A percentile compares a stretch with the other conserved stretches of the same genome.
Evolutionary conservation across 2,888 invertebrate genomes (phyloP).

Genomic region (Hecatera dysodea): DNA sequence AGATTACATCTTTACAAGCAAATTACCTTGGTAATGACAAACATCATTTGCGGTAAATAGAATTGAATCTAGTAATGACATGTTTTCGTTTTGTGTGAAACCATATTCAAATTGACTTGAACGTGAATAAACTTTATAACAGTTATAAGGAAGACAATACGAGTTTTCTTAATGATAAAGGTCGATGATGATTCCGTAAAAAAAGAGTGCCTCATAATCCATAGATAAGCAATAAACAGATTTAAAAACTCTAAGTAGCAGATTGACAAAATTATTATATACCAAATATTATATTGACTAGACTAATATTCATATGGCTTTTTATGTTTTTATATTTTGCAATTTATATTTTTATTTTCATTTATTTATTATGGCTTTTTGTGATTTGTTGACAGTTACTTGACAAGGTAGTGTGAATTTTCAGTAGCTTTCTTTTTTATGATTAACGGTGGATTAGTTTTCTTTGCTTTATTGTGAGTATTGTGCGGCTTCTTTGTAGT

Average conservation of each 20-base stretch:
- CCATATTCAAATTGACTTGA: background rate
- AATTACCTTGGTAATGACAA: slow-evolving; percentile 20
- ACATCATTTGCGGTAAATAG: slow-evolving; percentile 27
- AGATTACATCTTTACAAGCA: slow-evolving; percentile 29
- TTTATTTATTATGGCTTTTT: slow-evolving; percentile 20
- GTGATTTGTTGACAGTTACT: slow-evolving; percentile 24
- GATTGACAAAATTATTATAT: background rate
- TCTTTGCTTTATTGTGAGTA: background rate
- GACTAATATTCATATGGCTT: background rate
- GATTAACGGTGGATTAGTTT: slow-evolving; percentile 32
- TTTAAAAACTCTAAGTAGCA: background rate
- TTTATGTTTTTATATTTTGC: too few relatives aligned
- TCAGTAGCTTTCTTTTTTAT: slow-evolving; percentile 30
- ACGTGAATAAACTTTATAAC: slow-evolving; percentile 1
- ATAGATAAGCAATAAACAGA: background rate
- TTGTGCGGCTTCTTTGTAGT: background rate
- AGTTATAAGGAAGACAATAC: slow-evolving; percentile 9
- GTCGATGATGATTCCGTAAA: background rate
- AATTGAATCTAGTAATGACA: slow-evolving; percentile 18
- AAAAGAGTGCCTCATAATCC: too few relatives aligned
- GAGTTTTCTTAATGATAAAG: slow-evolving; percentile 10
- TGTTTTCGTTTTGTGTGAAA: slow-evolving; percentile 16
- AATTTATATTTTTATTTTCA: too few relatives aligned
- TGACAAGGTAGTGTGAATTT: slow-evolving; percentile 35
- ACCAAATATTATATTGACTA: slow-evolving; percentile 17